These are phyloP conservation scores for Eueides isabella DNA, from an alignment of 1,140 invertebrate genomes.

Conservation along the genomic window DNA sequence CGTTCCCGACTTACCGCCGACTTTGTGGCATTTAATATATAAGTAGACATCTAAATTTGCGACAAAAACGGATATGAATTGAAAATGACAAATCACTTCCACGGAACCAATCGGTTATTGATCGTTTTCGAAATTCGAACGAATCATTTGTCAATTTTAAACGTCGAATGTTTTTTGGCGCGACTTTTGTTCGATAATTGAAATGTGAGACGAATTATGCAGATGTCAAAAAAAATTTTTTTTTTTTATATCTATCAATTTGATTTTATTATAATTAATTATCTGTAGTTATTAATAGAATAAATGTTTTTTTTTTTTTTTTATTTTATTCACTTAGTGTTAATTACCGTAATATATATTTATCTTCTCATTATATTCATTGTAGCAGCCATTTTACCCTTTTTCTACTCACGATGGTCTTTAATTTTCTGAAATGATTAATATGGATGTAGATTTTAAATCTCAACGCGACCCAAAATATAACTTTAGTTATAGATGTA, in stretches of 20 bases:
- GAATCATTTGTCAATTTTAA: constrained; percentile 62
- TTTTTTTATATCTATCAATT: neutral
- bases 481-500: too few relatives aligned
- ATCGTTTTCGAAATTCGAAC: constrained; percentile 44
- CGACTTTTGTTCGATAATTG: constrained; percentile 47
- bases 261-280: neutral
- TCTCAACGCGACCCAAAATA: too few relatives aligned
- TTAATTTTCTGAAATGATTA: too few relatives aligned
- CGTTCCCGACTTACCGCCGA: too few relatives aligned
- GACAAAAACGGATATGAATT: constrained; percentile 36
- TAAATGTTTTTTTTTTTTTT: neutral
- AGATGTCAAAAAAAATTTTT: constrained; percentile 18
- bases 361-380: too few relatives aligned
- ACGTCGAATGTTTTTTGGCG: constrained; percentile 42
- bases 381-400: too few relatives aligned
- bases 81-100: constrained; percentile 54
- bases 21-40: too few relatives aligned
- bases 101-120: constrained; percentile 56
- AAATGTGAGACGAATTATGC: constrained; percentile 44
- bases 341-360: neutral
- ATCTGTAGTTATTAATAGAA: neutral
- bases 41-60: constrained; percentile 6
- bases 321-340: neutral
- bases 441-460: too few relatives aligned
- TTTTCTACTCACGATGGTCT: too few relatives aligned